Conservation (phyloP, 2,113 vertebrate genomes). For the Phyllostomus discolor region DNA sequence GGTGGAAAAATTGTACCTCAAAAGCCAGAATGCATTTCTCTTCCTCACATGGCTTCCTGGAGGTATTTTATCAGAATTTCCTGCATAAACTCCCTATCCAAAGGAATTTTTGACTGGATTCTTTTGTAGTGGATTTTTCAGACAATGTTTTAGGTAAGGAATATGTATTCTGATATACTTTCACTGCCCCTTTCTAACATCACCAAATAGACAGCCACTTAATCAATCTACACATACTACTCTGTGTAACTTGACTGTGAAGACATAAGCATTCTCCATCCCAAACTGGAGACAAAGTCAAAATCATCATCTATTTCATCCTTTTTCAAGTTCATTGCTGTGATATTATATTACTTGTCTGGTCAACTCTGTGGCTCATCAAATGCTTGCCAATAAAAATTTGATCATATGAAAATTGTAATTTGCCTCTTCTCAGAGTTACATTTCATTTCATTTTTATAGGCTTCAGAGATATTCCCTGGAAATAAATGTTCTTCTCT, state of each 20-base stretch:
- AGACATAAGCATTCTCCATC: not conserved
- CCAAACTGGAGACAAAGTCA: not conserved
- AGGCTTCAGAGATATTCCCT: not conserved
- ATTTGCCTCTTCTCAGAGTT: not conserved
- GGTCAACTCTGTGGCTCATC: not conserved
- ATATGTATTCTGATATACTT: not conserved
- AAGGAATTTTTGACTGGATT: not conserved
- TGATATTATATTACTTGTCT: not conserved
- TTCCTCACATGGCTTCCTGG: not conserved
- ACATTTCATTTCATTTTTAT: not conserved
- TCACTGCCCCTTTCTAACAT: not conserved
- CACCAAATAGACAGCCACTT: not conserved
- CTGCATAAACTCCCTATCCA: not conserved
- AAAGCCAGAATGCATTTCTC: not conserved
- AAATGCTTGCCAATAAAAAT: not conserved
- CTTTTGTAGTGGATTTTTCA: not conserved
- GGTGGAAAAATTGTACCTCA: not conserved
- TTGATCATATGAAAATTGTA: not conserved
- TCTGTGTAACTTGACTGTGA: not conserved
- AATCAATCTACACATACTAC: not conserved
- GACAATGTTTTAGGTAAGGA: not conserved
- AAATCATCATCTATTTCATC: not conserved
- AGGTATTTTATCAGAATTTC: not conserved
- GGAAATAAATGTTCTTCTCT: constrained; percentile 12
- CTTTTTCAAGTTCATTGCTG: not conserved